phyloP scores from a whole-genome alignment of 2,888 invertebrate genomes.

The Aproaerema taeniolella region DNA sequence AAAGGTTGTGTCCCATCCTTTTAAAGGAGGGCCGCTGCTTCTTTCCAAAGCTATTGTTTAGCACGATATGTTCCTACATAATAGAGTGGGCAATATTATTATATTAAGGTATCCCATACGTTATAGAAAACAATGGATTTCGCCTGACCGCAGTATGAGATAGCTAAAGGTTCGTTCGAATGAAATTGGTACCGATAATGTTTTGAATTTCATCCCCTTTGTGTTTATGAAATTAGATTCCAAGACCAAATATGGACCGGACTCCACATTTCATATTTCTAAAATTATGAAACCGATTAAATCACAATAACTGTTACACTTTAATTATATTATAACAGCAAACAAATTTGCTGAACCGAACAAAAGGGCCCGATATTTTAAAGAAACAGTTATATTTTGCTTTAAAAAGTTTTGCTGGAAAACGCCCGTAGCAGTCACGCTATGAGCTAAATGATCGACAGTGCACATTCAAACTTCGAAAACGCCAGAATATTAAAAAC shows the following conservation, averaged over 20 bases:
- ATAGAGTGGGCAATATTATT: slow-evolving; percentile 21
- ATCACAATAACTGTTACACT: too few relatives aligned
- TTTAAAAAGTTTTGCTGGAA: not conserved
- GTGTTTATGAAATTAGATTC: slow-evolving; percentile 8
- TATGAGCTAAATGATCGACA: not conserved
- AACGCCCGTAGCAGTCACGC: not conserved
- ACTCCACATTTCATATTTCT: not conserved
- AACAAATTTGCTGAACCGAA: too few relatives aligned
- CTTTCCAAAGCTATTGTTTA: slow-evolving; percentile 23
- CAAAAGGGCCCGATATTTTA: too few relatives aligned
- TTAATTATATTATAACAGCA: too few relatives aligned
- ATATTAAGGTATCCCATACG: slow-evolving; percentile 14
- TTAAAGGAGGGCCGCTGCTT: slow-evolving; percentile 18
- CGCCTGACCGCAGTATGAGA: slow-evolving; percentile 28
- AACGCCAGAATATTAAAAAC: not conserved
- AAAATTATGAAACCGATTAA: too few relatives aligned
- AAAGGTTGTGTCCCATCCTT: slow-evolving; percentile 26
- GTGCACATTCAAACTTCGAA: not conserved
- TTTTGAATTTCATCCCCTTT: slow-evolving; percentile 17
- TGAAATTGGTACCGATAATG: slow-evolving; percentile 30
- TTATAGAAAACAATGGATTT: slow-evolving; percentile 38
- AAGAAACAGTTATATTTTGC: not conserved
- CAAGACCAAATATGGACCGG: slow-evolving; percentile 1
- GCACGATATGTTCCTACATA: slow-evolving; percentile 17
- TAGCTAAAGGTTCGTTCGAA: slow-evolving; percentile 33